These are phyloP conservation scores for Pyrrhosoma nymphula DNA, from an alignment of 2,888 invertebrate genomes.

Conservation along the genomic window DNA sequence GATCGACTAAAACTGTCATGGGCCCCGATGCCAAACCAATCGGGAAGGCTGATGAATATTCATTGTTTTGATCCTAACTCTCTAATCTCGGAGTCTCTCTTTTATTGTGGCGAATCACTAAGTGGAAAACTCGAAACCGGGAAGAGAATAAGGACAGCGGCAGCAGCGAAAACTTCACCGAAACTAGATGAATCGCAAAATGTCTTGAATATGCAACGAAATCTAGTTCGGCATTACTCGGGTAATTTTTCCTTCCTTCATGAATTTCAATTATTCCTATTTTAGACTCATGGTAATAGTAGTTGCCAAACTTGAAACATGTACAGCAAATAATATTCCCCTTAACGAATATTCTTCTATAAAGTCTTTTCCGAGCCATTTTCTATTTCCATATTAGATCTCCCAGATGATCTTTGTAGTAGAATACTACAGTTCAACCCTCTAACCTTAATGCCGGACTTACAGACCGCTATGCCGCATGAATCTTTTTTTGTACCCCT, in stretches of 20 bases:
- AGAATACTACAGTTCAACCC: too few relatives aligned
- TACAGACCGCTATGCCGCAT: too few relatives aligned
- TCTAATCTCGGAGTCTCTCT: not conserved
- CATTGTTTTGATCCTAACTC: not conserved
- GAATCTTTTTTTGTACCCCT: too few relatives aligned
- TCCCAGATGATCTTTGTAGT: too few relatives aligned
- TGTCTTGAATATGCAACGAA: not conserved
- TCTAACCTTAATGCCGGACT: too few relatives aligned
- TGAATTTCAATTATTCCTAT: too few relatives aligned
- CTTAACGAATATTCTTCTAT: too few relatives aligned
- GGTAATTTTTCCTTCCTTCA: not conserved
- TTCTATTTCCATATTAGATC: too few relatives aligned
- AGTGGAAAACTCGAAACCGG: not conserved
- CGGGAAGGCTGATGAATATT: not conserved
- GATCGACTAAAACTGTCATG: not conserved
- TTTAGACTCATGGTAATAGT: too few relatives aligned
- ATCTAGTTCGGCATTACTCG: not conserved
- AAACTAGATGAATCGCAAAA: not conserved
- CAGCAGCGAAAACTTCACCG: not conserved
- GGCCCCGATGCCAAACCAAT: not conserved
- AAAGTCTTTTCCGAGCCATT: too few relatives aligned
- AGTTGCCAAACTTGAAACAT: too few relatives aligned
- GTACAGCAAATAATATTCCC: too few relatives aligned
- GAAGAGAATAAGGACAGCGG: not conserved
- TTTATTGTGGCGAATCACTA: not conserved